Conservation (phyloP, 2,888 invertebrate genomes). For the Andrena minutula region DNA sequence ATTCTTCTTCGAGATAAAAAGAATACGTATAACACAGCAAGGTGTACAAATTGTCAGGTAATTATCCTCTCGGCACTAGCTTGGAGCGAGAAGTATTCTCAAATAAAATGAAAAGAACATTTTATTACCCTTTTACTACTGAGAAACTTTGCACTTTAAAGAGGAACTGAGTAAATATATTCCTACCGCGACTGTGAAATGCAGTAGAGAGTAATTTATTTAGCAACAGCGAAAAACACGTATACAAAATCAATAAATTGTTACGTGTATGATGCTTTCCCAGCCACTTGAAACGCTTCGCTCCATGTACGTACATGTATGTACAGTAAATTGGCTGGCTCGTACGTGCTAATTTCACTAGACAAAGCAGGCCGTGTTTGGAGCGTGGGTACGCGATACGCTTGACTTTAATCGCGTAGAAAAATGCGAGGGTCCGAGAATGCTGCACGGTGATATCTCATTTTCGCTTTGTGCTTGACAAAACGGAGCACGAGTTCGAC, state of each 20-base stretch:
- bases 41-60: too few relatives aligned
- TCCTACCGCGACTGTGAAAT: too few relatives aligned
- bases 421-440: slow-evolving; percentile 21
- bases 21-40: too few relatives aligned
- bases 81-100: too few relatives aligned
- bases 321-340: background rate
- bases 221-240: background rate
- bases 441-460: slow-evolving; percentile 24
- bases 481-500: slow-evolving; percentile 1
- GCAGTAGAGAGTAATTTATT: background rate
- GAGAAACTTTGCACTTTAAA: too few relatives aligned
- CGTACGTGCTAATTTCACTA: slow-evolving; percentile 25
- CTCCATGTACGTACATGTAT: background rate
- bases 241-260: slow-evolving; percentile 14
- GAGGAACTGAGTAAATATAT: too few relatives aligned
- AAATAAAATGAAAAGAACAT: too few relatives aligned
- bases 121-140: too few relatives aligned
- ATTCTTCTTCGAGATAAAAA: too few relatives aligned
- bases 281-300: background rate
- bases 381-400: slow-evolving; percentile 10
- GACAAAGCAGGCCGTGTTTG: slow-evolving; percentile 8
- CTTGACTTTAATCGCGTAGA: slow-evolving; percentile 44
- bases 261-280: background rate
- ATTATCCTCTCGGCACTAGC: too few relatives aligned
- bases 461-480: slow-evolving; percentile 27